Evolutionary conservation across 2,113 vertebrate species (phyloP), one percentile per base, ranked within the genome.

Genomic region (Strigops habroptila): DNA sequence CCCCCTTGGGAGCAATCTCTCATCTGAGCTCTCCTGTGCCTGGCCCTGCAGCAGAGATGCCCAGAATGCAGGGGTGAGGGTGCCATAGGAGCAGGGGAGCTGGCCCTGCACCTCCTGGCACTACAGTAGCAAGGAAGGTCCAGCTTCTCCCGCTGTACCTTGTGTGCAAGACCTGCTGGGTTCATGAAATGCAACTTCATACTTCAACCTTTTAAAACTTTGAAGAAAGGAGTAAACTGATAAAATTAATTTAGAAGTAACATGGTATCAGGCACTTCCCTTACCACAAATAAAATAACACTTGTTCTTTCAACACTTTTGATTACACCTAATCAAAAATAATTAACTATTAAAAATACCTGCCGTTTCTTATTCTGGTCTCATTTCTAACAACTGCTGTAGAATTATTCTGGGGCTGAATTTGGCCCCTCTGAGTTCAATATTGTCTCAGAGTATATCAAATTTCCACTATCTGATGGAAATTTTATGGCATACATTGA

Each of bases 1-100:
- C 31, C 9, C 37, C 9, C 6, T 15, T 2, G 1, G n/a, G 22
- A 84, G 9, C 12, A 30, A 9, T 6, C n/a, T 30, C 55, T 30
- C 51, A 68, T 37, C 33, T 73, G 76, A 63, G 46, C 31, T 69
- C 27, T 79, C 55, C 70, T 0, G 0, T 0, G 1, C 57, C 55
- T 9, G 39, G 22, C 3, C 28, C 35, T 18, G 68, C 63, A 62
- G 31, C 3, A 1, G 10, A 59, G 37, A 17, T 69, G 52, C 16
- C 30, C 12, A 1, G 79, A 68, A 30, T 28, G 14, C 30, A 10
- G 14, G 43, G 46, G 8, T 0, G 0, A 0, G 6, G 33, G 14
- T 67, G 15, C 18, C 0, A 1, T 11, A n/a, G 37, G n/a, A 67
- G 21, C n/a, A 33, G 28, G 18, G 28, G 31, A 53, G 18, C n/a